Conservation (phyloP, 2,113 vertebrate genomes). For the Muscicapa adusta region DNA sequence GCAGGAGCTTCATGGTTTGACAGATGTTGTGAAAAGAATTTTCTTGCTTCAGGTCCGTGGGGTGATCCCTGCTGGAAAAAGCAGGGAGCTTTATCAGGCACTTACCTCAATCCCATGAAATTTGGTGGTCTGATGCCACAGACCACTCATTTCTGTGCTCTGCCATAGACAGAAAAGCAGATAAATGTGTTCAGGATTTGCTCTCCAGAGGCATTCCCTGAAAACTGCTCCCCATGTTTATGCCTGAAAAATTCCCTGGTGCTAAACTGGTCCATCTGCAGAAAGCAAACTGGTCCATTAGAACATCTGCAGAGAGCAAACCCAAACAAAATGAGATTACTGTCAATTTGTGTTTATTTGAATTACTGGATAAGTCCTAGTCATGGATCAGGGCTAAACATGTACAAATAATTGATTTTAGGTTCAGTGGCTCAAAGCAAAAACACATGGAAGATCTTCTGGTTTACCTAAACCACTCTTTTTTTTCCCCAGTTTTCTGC, state of each 20-base stretch:
- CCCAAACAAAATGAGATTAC: not conserved
- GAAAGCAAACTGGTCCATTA: not conserved
- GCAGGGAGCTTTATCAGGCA: not conserved
- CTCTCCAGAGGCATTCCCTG: not conserved
- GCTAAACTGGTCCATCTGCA: not conserved
- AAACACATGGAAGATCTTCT: not conserved
- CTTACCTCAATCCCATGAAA: not conserved
- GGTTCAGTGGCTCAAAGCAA: conserved; percentile 10
- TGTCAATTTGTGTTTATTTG: conserved; percentile 29
- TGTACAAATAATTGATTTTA: conserved; percentile 38
- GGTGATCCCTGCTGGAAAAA: not conserved
- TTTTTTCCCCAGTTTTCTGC: not conserved
- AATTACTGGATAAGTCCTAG: not conserved
- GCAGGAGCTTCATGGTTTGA: not conserved
- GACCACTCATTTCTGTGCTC: accelerated
- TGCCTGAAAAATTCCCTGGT: not conserved
- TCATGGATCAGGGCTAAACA: conserved; percentile 3
- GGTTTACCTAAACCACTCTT: not conserved
- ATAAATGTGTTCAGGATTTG: not conserved
- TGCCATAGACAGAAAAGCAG: accelerated
- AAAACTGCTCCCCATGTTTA: not conserved
- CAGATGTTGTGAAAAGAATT: not conserved
- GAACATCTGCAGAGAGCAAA: conserved; percentile 13
- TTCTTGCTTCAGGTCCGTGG: not conserved
- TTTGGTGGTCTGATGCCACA: not conserved